These are phyloP conservation scores for Aleiodes alternator DNA, from an alignment of 2,888 invertebrate genomes.

Conservation along the genomic window DNA sequence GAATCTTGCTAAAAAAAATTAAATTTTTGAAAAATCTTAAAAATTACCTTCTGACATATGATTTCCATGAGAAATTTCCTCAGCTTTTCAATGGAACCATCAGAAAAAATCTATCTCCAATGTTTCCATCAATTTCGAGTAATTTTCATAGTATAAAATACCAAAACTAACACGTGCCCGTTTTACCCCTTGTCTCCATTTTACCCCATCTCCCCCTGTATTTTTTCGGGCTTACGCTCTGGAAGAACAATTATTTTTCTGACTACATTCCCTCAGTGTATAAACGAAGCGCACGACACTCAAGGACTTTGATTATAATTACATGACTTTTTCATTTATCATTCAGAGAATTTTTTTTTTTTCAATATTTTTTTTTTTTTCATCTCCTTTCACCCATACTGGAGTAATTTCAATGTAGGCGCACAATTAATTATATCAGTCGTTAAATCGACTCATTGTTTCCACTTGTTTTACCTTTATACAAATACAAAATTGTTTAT, in stretches of 20 bases:
- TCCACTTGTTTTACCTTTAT: constrained; percentile 63
- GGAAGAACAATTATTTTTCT: constrained; percentile 53
- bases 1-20: no score
- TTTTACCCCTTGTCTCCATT: no score
- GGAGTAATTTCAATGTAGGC: constrained; percentile 48
- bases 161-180: no score
- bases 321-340: constrained; percentile 48
- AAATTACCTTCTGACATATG: no score
- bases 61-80: no score
- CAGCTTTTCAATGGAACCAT: no score
- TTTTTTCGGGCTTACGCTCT: constrained; percentile 42
- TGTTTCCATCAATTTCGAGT: no score
- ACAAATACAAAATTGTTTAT: constrained; percentile 73
- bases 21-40: no score
- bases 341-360: constrained; percentile 33
- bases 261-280: constrained; percentile 50
- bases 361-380: neutral
- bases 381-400: constrained; percentile 13
- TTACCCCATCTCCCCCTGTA: neutral
- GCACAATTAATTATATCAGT: constrained; percentile 47
- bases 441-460: constrained; percentile 11
- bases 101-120: no score
- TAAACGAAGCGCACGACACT: constrained; percentile 50
- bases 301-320: constrained; percentile 50
- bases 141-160: no score